Evolutionary conservation across 2,888 invertebrate genomes (phyloP), one percentile per base, ranked within the genome.

Genomic region (Cylloceria caligata): DNA sequence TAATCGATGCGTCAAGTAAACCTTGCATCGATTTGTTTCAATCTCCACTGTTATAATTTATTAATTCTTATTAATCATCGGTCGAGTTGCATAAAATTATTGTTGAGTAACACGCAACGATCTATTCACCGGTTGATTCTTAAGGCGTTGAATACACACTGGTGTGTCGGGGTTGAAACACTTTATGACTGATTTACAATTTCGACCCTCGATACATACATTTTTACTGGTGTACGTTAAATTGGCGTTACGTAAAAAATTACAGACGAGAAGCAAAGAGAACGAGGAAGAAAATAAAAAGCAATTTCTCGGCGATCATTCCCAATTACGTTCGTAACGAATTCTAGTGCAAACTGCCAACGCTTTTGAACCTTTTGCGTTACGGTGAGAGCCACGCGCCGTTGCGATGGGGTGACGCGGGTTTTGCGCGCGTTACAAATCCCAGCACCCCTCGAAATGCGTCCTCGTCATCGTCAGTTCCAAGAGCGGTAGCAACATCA

Each of bases 251-350:
- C 52, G 55, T 52, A 69, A 60, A 75, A 71, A 74, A 78, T 73
- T 68, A 80, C 24, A 67, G 67, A 36, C 81, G 39, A 19, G 24
- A 34, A 45, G 60, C 34, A 52, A 75, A 78, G 55, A 30, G 30
- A 64, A 45, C 52, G 60, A 42, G 55, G 55, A 74, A 49, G 60
- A 45, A 71, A 49, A 60, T 69, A 69, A 77, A 78, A 86, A 85
- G 75, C 86, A 87, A 92, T 92, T 91, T 91, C 88, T 88, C 89
- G 90, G 84, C 87, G 89, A 91, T 92, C 89, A 90, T 87, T 84
- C 72, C 88, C 87, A 90, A 92, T 91, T 91, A 89, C 86, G 84
- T 88, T 88, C 89, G 90, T 89, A 88, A 90, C 92, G 90, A 91
- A 91, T 90, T 87, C 84, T 75, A 68, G 73, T 75, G 75, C 78